Base-by-base conservation (phyloP, 2,888 invertebrate species). In the Achlya flavicornis region DNA sequence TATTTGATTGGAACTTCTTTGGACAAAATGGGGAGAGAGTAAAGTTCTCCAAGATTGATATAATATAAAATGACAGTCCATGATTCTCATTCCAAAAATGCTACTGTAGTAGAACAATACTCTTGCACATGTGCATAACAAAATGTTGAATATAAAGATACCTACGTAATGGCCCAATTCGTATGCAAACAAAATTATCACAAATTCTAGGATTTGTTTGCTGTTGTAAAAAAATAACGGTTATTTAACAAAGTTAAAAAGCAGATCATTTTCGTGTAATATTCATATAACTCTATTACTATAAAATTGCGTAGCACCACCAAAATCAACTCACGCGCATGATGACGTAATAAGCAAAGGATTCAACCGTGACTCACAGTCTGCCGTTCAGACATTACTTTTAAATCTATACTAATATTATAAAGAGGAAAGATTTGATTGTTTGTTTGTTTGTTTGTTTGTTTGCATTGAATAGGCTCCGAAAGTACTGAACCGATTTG, bases 321-420 rank as follows among this genome's bases (percentile, higher is more conserved):
- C 73, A 66, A 79, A 77, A 76, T 62, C 76, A 74, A 78, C 78
- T 81, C 80, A 77, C 71, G 80, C 81, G 80, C 77, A 76, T 64
- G 77, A 77, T 90, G 91, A 91, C 91, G 90, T 79, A 86, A 91
- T 78, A 72, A 69, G 68, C 64, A 64, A 88, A 88, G 88, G 89
- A 91, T 90, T 87, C 84, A 68, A 78, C 79, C 81, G 75, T 91
- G 90, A 91, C 80, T 90, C 87, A 90, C 74, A 74, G 73, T 76
- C 77, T 67, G 67, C 69, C 74, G 65, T 68, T 68, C 68, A 80
- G 77, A 76, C 76, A 69, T 73, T 72, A 69, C 70, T 69, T 71
- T 66, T 65, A 79, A 72, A 46, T n/a, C n/a, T n/a, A n/a, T n/a
- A n/a, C n/a, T n/a, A n/a, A n/a, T n/a, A n/a, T n/a, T n/a, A n/a